Base-by-base conservation (phyloP, 2,888 invertebrate genomes). In the Tachina fera region DNA sequence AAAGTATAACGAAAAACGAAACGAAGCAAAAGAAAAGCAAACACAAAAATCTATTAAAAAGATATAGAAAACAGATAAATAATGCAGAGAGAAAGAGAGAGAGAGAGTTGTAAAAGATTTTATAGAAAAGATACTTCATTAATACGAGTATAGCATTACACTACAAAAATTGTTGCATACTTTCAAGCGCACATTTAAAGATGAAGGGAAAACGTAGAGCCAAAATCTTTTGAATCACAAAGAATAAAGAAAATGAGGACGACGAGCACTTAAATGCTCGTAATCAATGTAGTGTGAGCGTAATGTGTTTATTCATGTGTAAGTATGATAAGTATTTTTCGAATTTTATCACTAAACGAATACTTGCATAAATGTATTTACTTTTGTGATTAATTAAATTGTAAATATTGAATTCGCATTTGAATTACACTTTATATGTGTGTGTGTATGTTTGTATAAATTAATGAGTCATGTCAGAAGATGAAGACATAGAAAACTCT, bases 201-300 rank as follows among this genome's bases (percentile, higher is more conserved):
- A 31, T 6, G 31, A 31, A 31, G 31, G 31, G 31, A 31, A 31
- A 31, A 31, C 5, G 31, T 6, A 31, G 31, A 31, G 3, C 47
- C 49, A 56, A 45, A 61, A 61, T 19, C n/a, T 60, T n/a, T 31
- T 39, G 6, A 31, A 31, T 31, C 16, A 19, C 22, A 47, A 56
- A 16, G 43, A 63, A 47, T 10, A 71, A 19, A 43, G 5, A 31
- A 77, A 83, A 77, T 60, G 56, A 83, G 76, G 49, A 63, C 81
- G 72, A 83, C 81, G 72, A 83, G 51, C 45, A 77, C 83, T 83
- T 65, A 77, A 77, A 51, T 60, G 31, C 31, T 31, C 31, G 31
- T 31, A 83, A 51, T 71, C 77, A 77, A 58, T 71, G 76, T 71
- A 71, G 70, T 72, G 77, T 71, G 67, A 75, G 70, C 67, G 77